These are phyloP conservation scores for Heptranchias perlo DNA, from an alignment of 2,113 vertebrate species.

Conservation along the genomic window DNA sequence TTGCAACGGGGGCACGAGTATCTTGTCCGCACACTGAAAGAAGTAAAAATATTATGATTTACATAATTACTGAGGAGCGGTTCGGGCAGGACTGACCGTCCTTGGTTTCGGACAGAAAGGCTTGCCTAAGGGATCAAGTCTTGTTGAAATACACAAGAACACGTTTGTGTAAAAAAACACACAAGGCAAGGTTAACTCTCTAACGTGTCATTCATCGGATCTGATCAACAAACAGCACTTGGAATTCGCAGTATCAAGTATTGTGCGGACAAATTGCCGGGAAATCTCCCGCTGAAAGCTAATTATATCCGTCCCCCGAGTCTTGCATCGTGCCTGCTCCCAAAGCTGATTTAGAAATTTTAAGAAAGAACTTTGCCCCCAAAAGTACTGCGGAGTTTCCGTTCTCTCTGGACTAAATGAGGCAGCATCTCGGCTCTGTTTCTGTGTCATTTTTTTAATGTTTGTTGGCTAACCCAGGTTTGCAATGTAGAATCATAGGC, in stretches of 20 bases:
- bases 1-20: background rate
- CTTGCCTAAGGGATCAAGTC: background rate
- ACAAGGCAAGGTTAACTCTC: background rate
- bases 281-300: background rate
- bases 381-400: background rate
- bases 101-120: background rate
- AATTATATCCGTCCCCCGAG: background rate
- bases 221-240: background rate
- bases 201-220: background rate
- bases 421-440: background rate
- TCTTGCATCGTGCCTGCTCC: background rate
- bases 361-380: background rate
- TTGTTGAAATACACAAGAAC: background rate
- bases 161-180: background rate
- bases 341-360: background rate
- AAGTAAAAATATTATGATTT: background rate
- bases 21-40: background rate
- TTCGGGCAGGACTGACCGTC: background rate
- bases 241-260: background rate
- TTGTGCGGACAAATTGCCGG: background rate
- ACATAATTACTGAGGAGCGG: background rate
- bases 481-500: background rate
- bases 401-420: background rate
- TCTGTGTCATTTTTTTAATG: background rate
- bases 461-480: background rate